Conservation (phyloP, 2,113 vertebrate genomes). For the Pholis gunnellus region DNA sequence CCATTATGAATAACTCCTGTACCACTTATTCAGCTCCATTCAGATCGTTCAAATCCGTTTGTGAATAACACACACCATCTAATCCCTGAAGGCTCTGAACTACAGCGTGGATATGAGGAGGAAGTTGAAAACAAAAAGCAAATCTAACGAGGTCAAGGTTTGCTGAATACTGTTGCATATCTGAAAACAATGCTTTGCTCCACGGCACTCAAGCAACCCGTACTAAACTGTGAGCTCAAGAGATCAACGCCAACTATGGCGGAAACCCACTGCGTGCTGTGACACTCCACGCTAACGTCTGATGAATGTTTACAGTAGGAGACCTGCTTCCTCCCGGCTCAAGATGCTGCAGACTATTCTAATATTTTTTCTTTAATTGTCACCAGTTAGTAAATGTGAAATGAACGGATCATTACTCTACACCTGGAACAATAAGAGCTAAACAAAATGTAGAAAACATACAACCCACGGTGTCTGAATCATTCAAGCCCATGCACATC, state of each 20-base stretch:
- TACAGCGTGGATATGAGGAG: neutral
- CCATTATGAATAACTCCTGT: neutral
- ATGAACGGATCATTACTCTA: neutral
- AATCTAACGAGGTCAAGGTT: neutral
- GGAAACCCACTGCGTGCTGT: neutral
- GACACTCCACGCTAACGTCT: neutral
- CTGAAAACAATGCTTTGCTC: neutral
- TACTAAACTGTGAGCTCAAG: neutral
- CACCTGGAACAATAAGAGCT: conserved; percentile 10
- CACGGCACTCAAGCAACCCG: neutral
- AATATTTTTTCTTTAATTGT: neutral
- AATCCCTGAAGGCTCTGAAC: neutral
- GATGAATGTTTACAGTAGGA: neutral
- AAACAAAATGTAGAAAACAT: conserved; percentile 13
- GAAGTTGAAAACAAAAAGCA: neutral
- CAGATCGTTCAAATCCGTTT: neutral
- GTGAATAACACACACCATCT: neutral
- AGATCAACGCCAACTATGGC: neutral
- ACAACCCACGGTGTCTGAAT: neutral
- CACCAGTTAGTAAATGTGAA: neutral
- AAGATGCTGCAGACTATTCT: neutral
- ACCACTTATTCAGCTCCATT: neutral
- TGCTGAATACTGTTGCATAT: conserved; percentile 23
- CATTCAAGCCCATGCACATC: neutral
- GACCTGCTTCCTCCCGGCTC: neutral